Conservation (phyloP, 2,888 invertebrate species). For the Pristionchus exspectatus region DNA sequence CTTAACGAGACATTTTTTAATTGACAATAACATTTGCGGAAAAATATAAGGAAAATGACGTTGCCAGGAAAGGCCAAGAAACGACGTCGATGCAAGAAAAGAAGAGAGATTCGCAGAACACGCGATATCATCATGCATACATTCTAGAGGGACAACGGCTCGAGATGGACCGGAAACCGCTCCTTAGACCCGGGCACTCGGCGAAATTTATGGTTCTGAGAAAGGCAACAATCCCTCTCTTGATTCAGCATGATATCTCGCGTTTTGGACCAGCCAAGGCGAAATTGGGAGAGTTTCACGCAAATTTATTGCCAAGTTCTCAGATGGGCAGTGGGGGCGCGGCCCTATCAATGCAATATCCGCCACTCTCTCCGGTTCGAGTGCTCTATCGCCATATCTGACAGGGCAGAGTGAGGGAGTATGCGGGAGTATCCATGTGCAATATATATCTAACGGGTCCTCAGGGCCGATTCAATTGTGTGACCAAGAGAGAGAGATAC, state of each 20-base stretch:
- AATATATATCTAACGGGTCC: not conserved
- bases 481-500: not conserved
- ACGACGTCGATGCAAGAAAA: not conserved
- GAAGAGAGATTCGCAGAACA: conserved; percentile 4
- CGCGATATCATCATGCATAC: conserved; percentile 21
- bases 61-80: not conserved
- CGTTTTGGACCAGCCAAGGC: not conserved
- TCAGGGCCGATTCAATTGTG: conserved; percentile 38
- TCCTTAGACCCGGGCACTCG: not conserved
- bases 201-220: conserved; percentile 7
- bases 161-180: not conserved
- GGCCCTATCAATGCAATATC: not conserved
- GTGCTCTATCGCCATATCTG: not conserved
- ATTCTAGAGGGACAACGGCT: not conserved
- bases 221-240: not conserved
- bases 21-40: too few relatives aligned
- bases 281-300: not conserved
- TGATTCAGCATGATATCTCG: not conserved
- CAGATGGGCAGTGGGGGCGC: not conserved
- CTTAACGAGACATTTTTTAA: not conserved
- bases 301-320: conserved; percentile 8
- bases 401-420: not conserved
- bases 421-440: not conserved
- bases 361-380: not conserved
- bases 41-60: not conserved